phyloP scores from a whole-genome alignment of 2,888 invertebrate species.

The Acrobasis suavella region DNA sequence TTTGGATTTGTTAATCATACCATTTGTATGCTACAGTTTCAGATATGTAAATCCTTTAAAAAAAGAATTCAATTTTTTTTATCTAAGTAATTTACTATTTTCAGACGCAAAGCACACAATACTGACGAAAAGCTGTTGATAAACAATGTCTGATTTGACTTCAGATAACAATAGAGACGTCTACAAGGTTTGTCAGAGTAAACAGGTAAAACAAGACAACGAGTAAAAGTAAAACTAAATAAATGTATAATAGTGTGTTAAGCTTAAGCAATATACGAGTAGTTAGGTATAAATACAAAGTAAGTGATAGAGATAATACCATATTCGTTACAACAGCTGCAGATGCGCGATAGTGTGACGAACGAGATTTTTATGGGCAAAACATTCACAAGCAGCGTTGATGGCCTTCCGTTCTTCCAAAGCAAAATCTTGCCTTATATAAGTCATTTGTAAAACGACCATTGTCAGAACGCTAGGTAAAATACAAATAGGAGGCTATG shows the following conservation, averaged over 20 bases:
- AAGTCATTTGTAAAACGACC: constrained; percentile 15
- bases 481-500: not conserved
- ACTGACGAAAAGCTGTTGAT: not conserved
- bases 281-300: constrained; percentile 9
- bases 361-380: constrained; percentile 38
- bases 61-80: not conserved
- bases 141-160: constrained; percentile 4
- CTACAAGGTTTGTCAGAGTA: not conserved
- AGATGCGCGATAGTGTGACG: constrained; percentile 41
- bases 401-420: constrained; percentile 30
- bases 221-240: not conserved
- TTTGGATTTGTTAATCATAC: constrained; percentile 19
- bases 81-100: not conserved
- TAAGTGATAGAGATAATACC: constrained; percentile 22
- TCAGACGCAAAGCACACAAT: not conserved
- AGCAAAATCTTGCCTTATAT: constrained; percentile 40
- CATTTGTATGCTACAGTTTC: constrained; percentile 12
- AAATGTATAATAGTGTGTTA: not conserved
- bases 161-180: not conserved
- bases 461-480: not conserved
- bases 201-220: not conserved
- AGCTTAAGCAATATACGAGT: constrained; percentile 15
- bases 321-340: constrained; percentile 23
- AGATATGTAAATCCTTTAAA: constrained; percentile 4
- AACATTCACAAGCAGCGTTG: constrained; percentile 35